Conservation (phyloP, 1,140 invertebrate genomes). For the Drosophila aff. region DNA sequence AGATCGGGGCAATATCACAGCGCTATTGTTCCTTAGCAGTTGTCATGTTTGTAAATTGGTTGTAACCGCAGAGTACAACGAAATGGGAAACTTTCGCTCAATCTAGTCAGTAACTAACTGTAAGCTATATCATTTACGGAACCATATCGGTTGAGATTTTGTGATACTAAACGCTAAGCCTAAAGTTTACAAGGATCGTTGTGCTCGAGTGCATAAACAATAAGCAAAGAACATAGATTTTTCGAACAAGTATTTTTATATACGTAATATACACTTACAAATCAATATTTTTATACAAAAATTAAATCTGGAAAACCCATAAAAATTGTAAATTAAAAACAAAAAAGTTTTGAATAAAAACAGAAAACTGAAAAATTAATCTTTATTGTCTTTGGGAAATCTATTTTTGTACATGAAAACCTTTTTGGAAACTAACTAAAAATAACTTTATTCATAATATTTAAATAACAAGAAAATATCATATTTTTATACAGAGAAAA, state of each 20-base stretch:
- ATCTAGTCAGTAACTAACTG: slow-evolving; percentile 44
- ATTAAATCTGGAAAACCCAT: slow-evolving; percentile 24
- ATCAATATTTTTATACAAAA: slow-evolving; percentile 53
- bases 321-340: slow-evolving; percentile 56
- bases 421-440: background rate
- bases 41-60: slow-evolving; percentile 56
- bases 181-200: slow-evolving; percentile 75
- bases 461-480: no score
- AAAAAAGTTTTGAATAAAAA: slow-evolving; percentile 35
- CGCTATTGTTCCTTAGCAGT: slow-evolving; percentile 75
- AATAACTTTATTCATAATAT: background rate
- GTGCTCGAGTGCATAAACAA: slow-evolving; percentile 61
- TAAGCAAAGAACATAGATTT: slow-evolving; percentile 29
- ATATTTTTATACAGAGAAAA: background rate
- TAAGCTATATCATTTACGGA: slow-evolving; percentile 44
- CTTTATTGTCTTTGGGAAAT: slow-evolving; percentile 1
- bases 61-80: slow-evolving; percentile 80
- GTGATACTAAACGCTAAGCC: slow-evolving; percentile 77
- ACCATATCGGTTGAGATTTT: slow-evolving; percentile 76
- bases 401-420: background rate
- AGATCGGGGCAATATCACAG: slow-evolving; percentile 71
- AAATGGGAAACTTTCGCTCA: slow-evolving; percentile 82
- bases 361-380: slow-evolving; percentile 26
- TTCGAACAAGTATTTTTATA: slow-evolving; percentile 72
- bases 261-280: slow-evolving; percentile 56